These are phyloP conservation scores for Poeciliopsis presidionis DNA, from an alignment of 2,797 vertebrate species.

Conservation along the genomic window DNA sequence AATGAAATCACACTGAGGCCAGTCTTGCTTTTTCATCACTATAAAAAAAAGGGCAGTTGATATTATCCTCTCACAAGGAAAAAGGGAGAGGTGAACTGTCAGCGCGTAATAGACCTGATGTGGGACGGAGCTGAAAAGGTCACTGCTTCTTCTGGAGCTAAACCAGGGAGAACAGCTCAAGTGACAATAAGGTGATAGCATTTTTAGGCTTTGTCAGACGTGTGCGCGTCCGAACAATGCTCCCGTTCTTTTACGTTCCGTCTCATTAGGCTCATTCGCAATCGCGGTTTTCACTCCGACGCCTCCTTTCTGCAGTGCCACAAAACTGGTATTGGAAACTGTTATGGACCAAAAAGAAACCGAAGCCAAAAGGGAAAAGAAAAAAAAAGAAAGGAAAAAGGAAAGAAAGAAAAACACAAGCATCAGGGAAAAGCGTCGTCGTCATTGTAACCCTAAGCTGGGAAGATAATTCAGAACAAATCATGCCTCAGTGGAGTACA, in stretches of 20 bases:
- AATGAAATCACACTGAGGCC: slow-evolving; percentile 54
- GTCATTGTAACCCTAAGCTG: slow-evolving; percentile 52
- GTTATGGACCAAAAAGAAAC: slow-evolving; percentile 51
- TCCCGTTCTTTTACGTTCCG: slow-evolving; percentile 31
- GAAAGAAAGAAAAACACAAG: slow-evolving; percentile 15
- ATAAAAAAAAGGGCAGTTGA: slow-evolving; percentile 35
- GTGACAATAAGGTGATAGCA: slow-evolving; percentile 64
- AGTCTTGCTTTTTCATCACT: slow-evolving; percentile 54
- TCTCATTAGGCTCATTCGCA: slow-evolving; percentile 17
- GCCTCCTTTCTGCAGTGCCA: slow-evolving; percentile 26
- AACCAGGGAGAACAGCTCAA: slow-evolving; percentile 58
- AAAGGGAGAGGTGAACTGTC: slow-evolving; percentile 53
- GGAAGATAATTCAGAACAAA: slow-evolving; percentile 45
- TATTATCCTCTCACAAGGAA: slow-evolving; percentile 51
- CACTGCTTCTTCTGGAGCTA: slow-evolving; percentile 65
- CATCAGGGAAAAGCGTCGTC: slow-evolving; percentile 41
- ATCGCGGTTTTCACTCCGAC: slow-evolving; percentile 24
- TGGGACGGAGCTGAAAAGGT: slow-evolving; percentile 71
- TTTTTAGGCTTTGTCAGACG: slow-evolving; percentile 68
- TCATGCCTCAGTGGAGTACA: slow-evolving; percentile 55
- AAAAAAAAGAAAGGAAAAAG: background rate
- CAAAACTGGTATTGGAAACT: slow-evolving; percentile 14
- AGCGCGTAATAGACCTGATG: slow-evolving; percentile 63
- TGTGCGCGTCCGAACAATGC: slow-evolving; percentile 42
- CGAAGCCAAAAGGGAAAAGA: slow-evolving; percentile 17